Percentiles rank a stretch among this genome's conserved stretches.
phyloP scores from a whole-genome alignment of 2,888 invertebrate species.

The Lymantria monacha region DNA sequence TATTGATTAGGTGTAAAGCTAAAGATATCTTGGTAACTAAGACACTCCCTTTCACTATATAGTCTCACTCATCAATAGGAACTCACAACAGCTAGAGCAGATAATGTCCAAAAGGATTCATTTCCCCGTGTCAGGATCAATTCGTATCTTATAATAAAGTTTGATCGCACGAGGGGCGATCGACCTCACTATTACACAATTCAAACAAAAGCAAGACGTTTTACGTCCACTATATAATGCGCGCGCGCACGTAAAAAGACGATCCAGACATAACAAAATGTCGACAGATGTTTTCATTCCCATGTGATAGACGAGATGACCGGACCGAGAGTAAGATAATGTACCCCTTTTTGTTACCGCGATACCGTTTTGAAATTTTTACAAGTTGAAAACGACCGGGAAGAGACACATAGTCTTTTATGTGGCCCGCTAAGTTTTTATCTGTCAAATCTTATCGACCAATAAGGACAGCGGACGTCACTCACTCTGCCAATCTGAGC shows the following conservation, averaged over 20 bases:
- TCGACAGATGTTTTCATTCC: slow-evolving; percentile 77
- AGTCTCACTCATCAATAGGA: not conserved
- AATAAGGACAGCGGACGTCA: slow-evolving; percentile 80
- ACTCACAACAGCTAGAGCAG: slow-evolving; percentile 17
- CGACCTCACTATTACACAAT: slow-evolving; percentile 61
- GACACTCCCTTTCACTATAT: not conserved
- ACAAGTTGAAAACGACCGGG: slow-evolving; percentile 65
- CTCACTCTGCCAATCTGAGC: slow-evolving; percentile 77
- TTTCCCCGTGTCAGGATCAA: slow-evolving; percentile 39
- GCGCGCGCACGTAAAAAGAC: slow-evolving; percentile 51
- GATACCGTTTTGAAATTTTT: slow-evolving; percentile 71
- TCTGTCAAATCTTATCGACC: slow-evolving; percentile 80
- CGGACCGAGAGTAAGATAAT: slow-evolving; percentile 45
- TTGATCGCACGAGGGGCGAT: slow-evolving; percentile 55
- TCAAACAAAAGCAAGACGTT: slow-evolving; percentile 53
- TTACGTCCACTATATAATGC: slow-evolving; percentile 53
- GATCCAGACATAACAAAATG: slow-evolving; percentile 57
- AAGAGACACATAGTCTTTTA: slow-evolving; percentile 73
- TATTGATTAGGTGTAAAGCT: too few relatives aligned
- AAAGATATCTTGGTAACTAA: too few relatives aligned
- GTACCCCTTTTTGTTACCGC: slow-evolving; percentile 57
- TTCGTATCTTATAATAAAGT: slow-evolving; percentile 48
- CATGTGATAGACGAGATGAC: slow-evolving; percentile 66
- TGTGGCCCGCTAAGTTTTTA: slow-evolving; percentile 69
- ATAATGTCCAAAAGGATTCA: slow-evolving; percentile 48